A percentile compares a stretch with the other conserved stretches of the same genome.
phyloP scores from a whole-genome alignment of 2,888 invertebrate genomes.

The Drosophila heteroneura region DNA sequence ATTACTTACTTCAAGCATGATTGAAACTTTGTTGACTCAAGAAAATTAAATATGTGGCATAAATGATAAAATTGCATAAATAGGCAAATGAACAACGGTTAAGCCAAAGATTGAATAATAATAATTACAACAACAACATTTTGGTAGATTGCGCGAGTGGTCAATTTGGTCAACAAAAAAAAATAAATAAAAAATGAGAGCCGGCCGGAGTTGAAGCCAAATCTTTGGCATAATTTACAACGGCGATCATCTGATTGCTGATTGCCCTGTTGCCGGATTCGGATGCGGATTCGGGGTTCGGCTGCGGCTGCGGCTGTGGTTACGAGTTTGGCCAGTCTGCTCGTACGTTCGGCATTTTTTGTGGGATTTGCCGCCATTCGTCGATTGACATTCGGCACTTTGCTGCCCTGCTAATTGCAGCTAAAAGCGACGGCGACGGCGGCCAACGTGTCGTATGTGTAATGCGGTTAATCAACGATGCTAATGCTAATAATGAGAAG shows the following conservation, averaged over 20 bases:
- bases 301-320: background rate
- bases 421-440: conserved; percentile 47
- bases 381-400: conserved; percentile 20
- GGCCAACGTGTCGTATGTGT: conserved; percentile 73
- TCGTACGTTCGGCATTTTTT: conserved; percentile 1
- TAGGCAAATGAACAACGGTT: conserved; percentile 79
- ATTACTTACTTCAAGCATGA: background rate
- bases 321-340: background rate
- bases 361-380: conserved; percentile 8
- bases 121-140: conserved; percentile 45
- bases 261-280: conserved; percentile 49
- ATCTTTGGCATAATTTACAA: conserved; percentile 68
- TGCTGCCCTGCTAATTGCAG: conserved; percentile 77
- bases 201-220: conserved; percentile 42
- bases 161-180: conserved; percentile 45
- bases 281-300: conserved; percentile 16
- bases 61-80: conserved; percentile 75
- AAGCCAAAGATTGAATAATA: conserved; percentile 76
- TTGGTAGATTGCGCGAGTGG: conserved; percentile 48
- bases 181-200: conserved; percentile 18
- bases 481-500: conserved; percentile 25
- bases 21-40: background rate
- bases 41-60: conserved; percentile 34
- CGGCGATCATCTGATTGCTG: conserved; percentile 48
- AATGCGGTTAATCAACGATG: conserved; percentile 76